Percentiles rank a stretch among this genome's conserved stretches.
These are phyloP conservation scores for Drosophila ogumai DNA, from an alignment of 1,140 invertebrate genomes.

Conservation along the genomic window DNA sequence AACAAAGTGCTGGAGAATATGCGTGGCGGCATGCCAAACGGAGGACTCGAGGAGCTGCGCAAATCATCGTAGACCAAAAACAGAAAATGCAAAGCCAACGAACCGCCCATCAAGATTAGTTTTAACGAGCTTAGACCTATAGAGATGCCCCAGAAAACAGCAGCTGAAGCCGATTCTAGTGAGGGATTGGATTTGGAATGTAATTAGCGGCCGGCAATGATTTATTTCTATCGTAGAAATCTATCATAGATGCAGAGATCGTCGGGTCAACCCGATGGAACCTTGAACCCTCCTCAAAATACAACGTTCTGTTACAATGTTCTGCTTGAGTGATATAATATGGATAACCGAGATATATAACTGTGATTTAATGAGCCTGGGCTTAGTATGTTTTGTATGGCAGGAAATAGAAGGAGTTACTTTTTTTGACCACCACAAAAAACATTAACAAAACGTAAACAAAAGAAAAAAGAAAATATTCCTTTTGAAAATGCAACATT, in stretches of 20 bases:
- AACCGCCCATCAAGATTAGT: slow-evolving; percentile 72
- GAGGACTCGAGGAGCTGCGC: slow-evolving; percentile 88
- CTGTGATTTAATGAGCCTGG: slow-evolving; percentile 78
- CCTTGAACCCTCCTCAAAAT: slow-evolving; percentile 15
- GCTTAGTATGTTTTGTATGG: slow-evolving; percentile 60
- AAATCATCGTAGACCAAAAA: slow-evolving; percentile 72
- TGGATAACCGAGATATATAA: slow-evolving; percentile 66
- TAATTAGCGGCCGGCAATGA: slow-evolving; percentile 31
- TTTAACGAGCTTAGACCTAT: slow-evolving; percentile 40
- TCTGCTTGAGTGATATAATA: slow-evolving; percentile 64
- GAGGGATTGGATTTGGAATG: slow-evolving; percentile 26
- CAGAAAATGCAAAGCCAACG: slow-evolving; percentile 39
- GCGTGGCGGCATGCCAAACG: slow-evolving; percentile 88
- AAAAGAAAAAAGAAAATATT: slow-evolving; percentile 49
- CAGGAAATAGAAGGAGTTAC: slow-evolving; percentile 29
- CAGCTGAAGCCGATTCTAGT: slow-evolving; percentile 11
- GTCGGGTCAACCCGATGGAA: neutral
- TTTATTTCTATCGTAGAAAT: slow-evolving; percentile 17
- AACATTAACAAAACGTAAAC: slow-evolving; percentile 37
- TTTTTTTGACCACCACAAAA: slow-evolving; percentile 26
- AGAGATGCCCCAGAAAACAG: slow-evolving; percentile 11
- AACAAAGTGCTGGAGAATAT: slow-evolving; percentile 93
- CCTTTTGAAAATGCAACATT: slow-evolving; percentile 52
- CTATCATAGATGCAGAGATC: neutral
- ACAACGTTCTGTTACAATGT: slow-evolving; percentile 41